Percentiles rank a stretch among this genome's conserved stretches.
Conservation (phyloP, 1,140 invertebrate genomes). For the Lasaia peninsularis region DNA sequence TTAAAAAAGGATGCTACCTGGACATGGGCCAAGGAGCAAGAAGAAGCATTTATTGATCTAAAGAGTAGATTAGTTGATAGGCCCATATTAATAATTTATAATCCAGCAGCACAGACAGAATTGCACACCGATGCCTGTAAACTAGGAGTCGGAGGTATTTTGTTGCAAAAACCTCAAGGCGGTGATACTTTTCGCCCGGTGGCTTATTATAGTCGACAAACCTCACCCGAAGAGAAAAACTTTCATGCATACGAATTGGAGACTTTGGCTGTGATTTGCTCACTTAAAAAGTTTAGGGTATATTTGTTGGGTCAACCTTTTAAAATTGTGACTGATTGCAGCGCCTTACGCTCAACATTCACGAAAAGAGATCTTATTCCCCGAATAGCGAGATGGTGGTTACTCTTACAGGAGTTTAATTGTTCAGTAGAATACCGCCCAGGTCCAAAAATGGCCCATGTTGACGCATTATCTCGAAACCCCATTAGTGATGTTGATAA, state of each 20-base stretch:
- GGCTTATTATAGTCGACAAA: no score
- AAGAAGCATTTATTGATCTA: neutral
- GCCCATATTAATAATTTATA: neutral
- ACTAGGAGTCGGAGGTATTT: neutral
- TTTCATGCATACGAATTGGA: no score
- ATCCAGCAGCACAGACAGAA: neutral
- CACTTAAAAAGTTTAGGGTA: no score
- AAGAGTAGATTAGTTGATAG: neutral
- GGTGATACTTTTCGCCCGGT: no score
- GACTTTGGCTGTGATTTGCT: no score
- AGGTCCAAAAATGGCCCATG: slow-evolving; percentile 35
- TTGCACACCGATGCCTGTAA: slow-evolving; percentile 12
- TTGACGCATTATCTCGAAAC: slow-evolving; percentile 37
- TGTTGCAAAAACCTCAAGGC: no score
- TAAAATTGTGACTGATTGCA: no score
- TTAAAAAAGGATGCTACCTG: neutral
- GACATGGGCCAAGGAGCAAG: neutral
- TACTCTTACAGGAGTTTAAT: slow-evolving; percentile 38
- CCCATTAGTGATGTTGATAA: no score
- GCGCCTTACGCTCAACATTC: no score
- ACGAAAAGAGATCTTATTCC: slow-evolving; percentile 32
- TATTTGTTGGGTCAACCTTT: no score
- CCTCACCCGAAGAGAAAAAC: no score
- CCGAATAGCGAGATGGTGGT: slow-evolving; percentile 43
- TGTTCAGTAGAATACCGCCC: slow-evolving; percentile 39